Conservation (phyloP, 2,797 vertebrate species). For the Crenichthys baileyi region DNA sequence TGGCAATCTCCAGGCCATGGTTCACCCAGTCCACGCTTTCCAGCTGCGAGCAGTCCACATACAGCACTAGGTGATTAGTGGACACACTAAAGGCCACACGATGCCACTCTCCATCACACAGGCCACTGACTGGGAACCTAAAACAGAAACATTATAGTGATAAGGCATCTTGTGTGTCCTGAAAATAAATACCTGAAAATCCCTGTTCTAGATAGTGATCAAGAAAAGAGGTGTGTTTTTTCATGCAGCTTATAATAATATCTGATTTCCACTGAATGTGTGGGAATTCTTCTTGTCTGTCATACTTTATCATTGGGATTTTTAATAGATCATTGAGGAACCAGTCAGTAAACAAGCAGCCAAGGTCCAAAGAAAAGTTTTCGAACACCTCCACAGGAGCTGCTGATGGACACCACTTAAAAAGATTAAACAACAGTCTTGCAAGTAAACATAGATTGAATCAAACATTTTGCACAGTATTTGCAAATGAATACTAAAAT, state of each 20-base stretch:
- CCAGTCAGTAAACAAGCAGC: background rate
- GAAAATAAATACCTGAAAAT: too few relatives aligned
- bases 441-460: background rate
- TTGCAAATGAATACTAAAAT: background rate
- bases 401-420: background rate
- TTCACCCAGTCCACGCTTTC: conserved; percentile 87
- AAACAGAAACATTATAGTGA: background rate
- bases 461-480: background rate
- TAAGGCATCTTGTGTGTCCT: background rate
- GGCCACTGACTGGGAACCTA: conserved; percentile 85
- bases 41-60: conserved; percentile 87
- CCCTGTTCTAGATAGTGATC: background rate
- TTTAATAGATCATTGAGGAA: too few relatives aligned
- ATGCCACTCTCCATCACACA: conserved; percentile 88
- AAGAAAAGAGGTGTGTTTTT: background rate
- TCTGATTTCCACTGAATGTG: background rate
- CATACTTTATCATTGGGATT: background rate
- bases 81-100: conserved; percentile 84
- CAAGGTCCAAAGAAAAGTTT: background rate
- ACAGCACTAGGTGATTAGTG: conserved; percentile 75
- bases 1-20: conserved; percentile 79
- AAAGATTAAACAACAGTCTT: background rate
- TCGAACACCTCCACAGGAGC: background rate
- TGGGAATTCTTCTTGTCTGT: background rate
- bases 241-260: background rate